These are phyloP conservation scores for Mus spicilegus DNA, from an alignment of 2,113 vertebrate genomes.

Conservation along the genomic window DNA sequence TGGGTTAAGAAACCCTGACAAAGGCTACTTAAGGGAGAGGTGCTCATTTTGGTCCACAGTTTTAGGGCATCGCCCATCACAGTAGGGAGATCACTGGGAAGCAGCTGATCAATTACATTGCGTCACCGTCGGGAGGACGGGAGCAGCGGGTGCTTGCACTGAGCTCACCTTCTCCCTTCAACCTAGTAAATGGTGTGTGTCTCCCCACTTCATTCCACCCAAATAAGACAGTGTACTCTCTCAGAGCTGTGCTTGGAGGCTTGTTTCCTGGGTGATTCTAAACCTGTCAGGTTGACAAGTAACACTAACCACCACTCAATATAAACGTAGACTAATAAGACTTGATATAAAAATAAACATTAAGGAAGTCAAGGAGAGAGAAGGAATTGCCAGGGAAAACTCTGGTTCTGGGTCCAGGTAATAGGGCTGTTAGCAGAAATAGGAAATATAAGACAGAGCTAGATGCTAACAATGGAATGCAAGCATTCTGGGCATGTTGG, in stretches of 20 bases:
- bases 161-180: too few relatives aligned
- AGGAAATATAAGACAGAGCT: not conserved
- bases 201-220: not conserved
- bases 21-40: not conserved
- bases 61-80: not conserved
- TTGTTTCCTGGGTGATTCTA: not conserved
- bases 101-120: not conserved
- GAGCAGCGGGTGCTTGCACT: not conserved
- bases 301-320: not conserved
- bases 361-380: not conserved
- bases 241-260: not conserved
- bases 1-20: not conserved
- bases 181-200: not conserved
- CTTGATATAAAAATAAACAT: not conserved
- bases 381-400: not conserved
- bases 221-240: not conserved
- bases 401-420: not conserved
- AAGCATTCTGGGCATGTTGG: not conserved
- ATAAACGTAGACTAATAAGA: not conserved
- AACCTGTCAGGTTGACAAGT: not conserved
- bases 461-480: not conserved
- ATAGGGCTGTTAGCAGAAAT: not conserved
- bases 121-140: not conserved
- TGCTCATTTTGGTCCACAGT: not conserved
- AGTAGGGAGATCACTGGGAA: not conserved